Conservation (phyloP, 2,797 vertebrate genomes). For the Sternotherus odoratus region DNA sequence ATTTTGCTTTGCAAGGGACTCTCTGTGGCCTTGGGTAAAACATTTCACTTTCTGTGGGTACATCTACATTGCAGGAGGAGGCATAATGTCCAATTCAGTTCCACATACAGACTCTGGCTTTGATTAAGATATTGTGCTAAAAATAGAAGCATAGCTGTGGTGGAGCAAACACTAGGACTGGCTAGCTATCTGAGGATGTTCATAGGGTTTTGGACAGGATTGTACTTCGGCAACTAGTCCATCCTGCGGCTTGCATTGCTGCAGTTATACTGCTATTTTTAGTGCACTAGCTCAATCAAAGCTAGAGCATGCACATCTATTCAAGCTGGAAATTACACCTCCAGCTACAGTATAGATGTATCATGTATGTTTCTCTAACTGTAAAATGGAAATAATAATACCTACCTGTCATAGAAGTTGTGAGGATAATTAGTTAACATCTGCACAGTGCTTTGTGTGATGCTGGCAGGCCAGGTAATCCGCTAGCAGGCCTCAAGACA, state of each 20-base stretch:
- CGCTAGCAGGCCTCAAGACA: too few relatives aligned
- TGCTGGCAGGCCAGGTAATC: background rate
- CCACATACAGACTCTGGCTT: background rate
- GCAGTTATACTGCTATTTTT: background rate
- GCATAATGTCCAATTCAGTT: background rate
- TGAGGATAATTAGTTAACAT: background rate
- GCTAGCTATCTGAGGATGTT: background rate
- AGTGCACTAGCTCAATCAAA: background rate
- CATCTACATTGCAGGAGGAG: background rate
- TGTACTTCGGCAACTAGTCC: background rate
- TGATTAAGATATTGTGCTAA: background rate
- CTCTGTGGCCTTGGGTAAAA: background rate
- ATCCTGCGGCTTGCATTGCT: background rate
- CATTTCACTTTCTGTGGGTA: background rate
- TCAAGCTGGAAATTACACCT: background rate
- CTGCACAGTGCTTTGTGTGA: background rate
- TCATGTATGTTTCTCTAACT: background rate
- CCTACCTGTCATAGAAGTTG: background rate
- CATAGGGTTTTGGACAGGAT: background rate
- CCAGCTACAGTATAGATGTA: background rate
- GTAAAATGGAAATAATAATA: background rate
- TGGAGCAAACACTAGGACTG: background rate
- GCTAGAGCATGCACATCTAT: background rate
- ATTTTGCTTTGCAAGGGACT: background rate
- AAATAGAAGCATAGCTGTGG: background rate